Conservation (phyloP, 2,113 vertebrate species). For the Rhynchomys soricoides region DNA sequence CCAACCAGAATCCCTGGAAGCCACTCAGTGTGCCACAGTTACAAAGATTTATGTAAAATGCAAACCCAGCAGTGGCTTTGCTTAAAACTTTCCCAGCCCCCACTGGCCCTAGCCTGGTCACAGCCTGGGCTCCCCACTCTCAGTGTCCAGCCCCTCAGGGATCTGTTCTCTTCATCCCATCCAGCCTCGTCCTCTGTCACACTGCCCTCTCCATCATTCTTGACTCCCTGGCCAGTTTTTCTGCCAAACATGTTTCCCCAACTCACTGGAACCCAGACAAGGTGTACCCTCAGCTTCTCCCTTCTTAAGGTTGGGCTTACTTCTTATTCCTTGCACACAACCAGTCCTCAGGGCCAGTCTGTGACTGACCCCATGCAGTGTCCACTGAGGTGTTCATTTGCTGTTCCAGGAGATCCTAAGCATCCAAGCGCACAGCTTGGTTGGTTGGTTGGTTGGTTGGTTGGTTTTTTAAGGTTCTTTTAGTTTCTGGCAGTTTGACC, state of each 20-base stretch:
- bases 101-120: background rate
- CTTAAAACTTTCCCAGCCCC: background rate
- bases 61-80: background rate
- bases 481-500: background rate
- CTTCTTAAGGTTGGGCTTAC: background rate
- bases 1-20: background rate
- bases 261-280: background rate
- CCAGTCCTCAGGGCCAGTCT: background rate
- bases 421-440: background rate
- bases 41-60: background rate
- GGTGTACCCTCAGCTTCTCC: background rate
- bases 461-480: background rate
- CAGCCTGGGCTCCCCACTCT: background rate
- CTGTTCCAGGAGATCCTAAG: too few relatives aligned
- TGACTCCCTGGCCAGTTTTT: constrained; percentile 46
- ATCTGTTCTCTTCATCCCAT: background rate
- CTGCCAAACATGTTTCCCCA: constrained; percentile 30
- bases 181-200: background rate
- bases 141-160: background rate
- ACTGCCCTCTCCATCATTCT: background rate
- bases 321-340: background rate
- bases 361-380: background rate
- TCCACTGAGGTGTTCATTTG: background rate
- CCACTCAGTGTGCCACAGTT: background rate
- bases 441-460: background rate